These are phyloP conservation scores for Eudasyphora cyanicolor DNA, from an alignment of 2,888 invertebrate species.

Conservation along the genomic window DNA sequence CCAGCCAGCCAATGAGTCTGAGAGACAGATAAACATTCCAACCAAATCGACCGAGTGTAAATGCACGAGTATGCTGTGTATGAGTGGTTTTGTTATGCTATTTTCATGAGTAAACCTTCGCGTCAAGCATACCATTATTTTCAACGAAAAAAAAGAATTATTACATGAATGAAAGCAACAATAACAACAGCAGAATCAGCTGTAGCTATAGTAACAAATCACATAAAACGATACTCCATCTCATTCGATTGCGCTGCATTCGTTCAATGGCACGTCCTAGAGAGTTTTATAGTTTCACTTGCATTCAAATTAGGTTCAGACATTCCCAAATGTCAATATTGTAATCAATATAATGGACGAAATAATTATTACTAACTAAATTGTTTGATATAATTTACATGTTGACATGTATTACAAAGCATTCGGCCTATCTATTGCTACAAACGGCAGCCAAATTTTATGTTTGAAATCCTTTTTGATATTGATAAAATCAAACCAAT, in stretches of 20 bases:
- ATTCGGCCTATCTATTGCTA: too few relatives aligned
- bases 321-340: neutral
- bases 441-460: too few relatives aligned
- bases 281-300: conserved; percentile 19
- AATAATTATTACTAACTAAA: neutral
- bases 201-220: neutral
- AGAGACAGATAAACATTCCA: too few relatives aligned
- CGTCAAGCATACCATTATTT: conserved; percentile 44
- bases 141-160: conserved; percentile 26
- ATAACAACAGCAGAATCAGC: neutral
- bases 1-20: neutral
- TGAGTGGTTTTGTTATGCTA: neutral
- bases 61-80: neutral
- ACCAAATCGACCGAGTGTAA: neutral
- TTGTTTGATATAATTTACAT: neutral
- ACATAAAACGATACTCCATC: neutral
- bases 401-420: too few relatives aligned
- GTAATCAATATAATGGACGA: neutral
- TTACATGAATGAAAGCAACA: neutral
- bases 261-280: neutral
- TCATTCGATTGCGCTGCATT: neutral
- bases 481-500: too few relatives aligned
- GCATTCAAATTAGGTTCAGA: neutral
- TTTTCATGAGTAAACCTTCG: conserved; percentile 19
- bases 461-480: too few relatives aligned